Conservation (phyloP, 2,113 vertebrate species). For the Apteryx owenii region DNA sequence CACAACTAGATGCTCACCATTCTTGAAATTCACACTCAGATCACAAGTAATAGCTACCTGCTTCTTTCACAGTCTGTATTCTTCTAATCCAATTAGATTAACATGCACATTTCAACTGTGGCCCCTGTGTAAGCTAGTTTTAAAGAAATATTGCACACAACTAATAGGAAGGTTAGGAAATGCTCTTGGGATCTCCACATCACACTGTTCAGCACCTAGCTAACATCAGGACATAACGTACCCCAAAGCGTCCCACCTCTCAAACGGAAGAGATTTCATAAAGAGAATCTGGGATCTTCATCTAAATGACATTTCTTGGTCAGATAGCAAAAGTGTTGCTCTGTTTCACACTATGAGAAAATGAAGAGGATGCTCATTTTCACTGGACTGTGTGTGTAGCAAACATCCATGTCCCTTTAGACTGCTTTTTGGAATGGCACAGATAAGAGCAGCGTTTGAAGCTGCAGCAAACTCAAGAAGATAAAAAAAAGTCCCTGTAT, state of each 20-base stretch:
- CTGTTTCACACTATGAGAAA: not conserved
- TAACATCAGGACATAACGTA: not conserved
- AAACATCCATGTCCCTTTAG: not conserved
- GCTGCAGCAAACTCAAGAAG: constrained; percentile 6
- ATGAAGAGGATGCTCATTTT: not conserved
- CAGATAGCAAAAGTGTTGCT: not conserved
- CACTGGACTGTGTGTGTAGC: not conserved
- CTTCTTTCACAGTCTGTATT: not conserved
- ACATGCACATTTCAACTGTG: not conserved
- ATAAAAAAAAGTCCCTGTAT: not conserved
- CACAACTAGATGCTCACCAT: not conserved
- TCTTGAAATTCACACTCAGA: not conserved
- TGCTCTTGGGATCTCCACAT: not conserved
- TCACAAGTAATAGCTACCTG: not conserved
- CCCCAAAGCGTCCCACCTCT: not conserved
- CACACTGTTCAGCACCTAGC: not conserved
- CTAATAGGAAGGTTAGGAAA: not conserved
- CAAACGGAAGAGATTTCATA: not conserved
- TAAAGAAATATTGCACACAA: not conserved
- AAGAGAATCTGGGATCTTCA: not conserved
- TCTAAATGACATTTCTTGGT: not conserved
- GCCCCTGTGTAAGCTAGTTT: not conserved
- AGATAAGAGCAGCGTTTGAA: constrained; percentile 42
- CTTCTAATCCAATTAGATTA: not conserved
- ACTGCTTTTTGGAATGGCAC: not conserved